Evolutionary conservation across 2,113 vertebrate genomes (phyloP).

Genomic region (Prolemur simus): DNA sequence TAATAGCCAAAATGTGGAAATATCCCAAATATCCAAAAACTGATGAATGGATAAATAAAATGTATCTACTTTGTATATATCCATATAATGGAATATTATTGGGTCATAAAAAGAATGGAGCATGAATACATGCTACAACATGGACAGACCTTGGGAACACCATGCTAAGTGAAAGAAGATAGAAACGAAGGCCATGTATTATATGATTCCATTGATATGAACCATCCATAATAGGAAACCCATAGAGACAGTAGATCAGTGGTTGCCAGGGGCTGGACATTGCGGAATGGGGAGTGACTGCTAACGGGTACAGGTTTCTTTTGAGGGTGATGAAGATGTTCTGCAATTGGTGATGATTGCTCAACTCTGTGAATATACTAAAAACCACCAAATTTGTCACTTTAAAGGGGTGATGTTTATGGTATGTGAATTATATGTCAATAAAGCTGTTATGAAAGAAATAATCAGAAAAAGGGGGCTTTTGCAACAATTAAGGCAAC

Average conservation of each 20-base stretch:
- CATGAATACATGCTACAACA: not conserved
- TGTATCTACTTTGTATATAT: not conserved
- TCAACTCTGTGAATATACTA: not conserved
- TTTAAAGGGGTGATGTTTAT: not conserved
- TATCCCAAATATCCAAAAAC: not conserved
- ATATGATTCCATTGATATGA: not conserved
- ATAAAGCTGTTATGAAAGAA: not conserved
- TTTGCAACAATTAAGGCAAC: not conserved
- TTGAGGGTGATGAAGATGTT: not conserved
- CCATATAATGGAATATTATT: not conserved
- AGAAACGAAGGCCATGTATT: not conserved
- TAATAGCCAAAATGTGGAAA: not conserved
- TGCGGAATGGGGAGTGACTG: not conserved
- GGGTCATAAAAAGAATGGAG: not conserved
- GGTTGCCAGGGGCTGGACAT: not conserved
- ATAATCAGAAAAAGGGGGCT: not conserved
- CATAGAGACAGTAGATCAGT: not conserved
- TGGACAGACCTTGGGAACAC: not conserved
- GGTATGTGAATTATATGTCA: not conserved
- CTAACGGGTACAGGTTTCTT: not conserved
- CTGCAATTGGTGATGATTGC: not conserved
- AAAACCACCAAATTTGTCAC: not conserved
- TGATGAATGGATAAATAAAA: not conserved
- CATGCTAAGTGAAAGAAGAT: not conserved
- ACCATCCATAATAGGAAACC: not conserved